Evolutionary conservation across 2,797 vertebrate genomes (phyloP).

Genomic region (Columba guinea): DNA sequence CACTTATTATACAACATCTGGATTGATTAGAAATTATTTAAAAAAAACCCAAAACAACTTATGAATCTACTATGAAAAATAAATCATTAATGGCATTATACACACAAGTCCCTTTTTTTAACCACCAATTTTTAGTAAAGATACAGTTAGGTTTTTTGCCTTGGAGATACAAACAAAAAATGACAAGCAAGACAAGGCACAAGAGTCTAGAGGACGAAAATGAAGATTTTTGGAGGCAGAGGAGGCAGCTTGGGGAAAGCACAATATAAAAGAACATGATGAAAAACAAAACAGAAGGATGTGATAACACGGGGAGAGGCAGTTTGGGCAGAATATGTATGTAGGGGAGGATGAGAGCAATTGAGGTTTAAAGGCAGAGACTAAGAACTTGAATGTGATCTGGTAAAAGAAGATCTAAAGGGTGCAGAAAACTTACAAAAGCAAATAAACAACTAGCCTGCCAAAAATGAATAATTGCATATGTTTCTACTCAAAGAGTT

Average conservation of each 20-base stretch:
- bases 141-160: background rate
- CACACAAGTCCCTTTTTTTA: background rate
- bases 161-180: constrained; percentile 30
- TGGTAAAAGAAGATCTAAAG: background rate
- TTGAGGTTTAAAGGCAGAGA: background rate
- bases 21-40: background rate
- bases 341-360: background rate
- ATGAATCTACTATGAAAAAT: background rate
- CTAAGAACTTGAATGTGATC: background rate
- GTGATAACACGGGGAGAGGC: background rate
- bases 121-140: background rate
- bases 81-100: background rate
- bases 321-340: background rate
- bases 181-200: background rate
- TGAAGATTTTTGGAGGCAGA: background rate
- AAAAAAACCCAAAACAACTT: background rate
- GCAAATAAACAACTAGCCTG: background rate
- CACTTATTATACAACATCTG: background rate
- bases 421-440: background rate
- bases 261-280: background rate
- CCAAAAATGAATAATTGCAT: background rate
- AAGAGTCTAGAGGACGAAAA: constrained; percentile 35
- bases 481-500: background rate
- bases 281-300: background rate
- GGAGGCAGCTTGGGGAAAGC: background rate